Evolutionary conservation across 2,888 invertebrate genomes (phyloP).

Genomic region (Sipha maydis): DNA sequence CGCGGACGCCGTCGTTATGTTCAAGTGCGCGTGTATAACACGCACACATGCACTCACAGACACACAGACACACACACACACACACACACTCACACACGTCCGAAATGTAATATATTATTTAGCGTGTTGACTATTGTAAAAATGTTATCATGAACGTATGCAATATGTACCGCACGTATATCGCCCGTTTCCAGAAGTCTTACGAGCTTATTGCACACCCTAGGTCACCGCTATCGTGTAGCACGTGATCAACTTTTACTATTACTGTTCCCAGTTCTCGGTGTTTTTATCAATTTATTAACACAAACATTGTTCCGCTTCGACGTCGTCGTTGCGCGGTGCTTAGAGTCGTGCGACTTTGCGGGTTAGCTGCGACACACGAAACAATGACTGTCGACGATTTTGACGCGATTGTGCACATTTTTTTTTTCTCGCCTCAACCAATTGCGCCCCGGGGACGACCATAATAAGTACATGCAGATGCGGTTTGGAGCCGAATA

Average conservation of each 20-base stretch:
- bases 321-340: background rate
- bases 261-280: background rate
- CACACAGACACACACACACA: no score
- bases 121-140: background rate
- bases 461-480: background rate
- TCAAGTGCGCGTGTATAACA: no score
- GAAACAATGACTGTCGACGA: background rate
- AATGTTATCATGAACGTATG: no score
- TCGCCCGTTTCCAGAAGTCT: background rate
- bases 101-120: background rate
- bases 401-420: background rate
- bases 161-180: no score
- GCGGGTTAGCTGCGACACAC: background rate
- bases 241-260: background rate
- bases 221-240: background rate
- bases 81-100: background rate
- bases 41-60: no score
- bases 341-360: no score
- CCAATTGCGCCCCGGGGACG: background rate
- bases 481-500: background rate
- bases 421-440: background rate
- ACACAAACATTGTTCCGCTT: background rate
- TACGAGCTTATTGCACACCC: background rate
- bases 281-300: background rate
- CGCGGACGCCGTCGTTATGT: background rate